Percentiles rank a stretch among this genome's conserved stretches.
Conservation (phyloP, 2,888 invertebrate species). For the Sinhomidia bicolor region DNA sequence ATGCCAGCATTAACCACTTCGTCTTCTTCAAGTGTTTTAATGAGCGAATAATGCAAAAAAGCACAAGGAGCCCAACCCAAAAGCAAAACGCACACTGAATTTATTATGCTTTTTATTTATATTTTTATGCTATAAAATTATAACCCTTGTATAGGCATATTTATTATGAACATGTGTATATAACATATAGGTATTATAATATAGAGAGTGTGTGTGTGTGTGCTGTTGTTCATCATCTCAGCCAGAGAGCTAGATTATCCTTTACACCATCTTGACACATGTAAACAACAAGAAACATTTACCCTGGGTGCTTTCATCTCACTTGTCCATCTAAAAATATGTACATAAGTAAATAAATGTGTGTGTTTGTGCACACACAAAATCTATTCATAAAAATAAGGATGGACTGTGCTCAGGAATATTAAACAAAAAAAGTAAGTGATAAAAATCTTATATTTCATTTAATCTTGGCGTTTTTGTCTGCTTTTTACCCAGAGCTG, state of each 20-base stretch:
- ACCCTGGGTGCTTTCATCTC: constrained; percentile 69
- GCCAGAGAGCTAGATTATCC: constrained; percentile 65
- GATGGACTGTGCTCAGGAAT: constrained; percentile 1
- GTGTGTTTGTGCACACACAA: neutral
- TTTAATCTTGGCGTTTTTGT: neutral
- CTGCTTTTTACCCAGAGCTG: neutral
- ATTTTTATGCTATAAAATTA: constrained; percentile 4
- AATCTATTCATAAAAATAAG: neutral
- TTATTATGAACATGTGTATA: neutral
- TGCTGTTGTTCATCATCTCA: constrained; percentile 35
- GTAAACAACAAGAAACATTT: constrained; percentile 69
- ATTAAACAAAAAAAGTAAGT: neutral
- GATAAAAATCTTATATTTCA: constrained; percentile 25
- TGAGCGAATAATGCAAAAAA: constrained; percentile 41
- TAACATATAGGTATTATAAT: neutral
- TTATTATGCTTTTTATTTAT: constrained; percentile 1
- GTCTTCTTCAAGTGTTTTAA: constrained; percentile 37
- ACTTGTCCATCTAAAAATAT: constrained; percentile 67
- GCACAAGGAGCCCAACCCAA: constrained; percentile 47
- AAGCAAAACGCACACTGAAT: constrained; percentile 50
- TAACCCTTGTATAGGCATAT: neutral
- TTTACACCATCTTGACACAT: constrained; percentile 74
- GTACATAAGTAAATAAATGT: neutral
- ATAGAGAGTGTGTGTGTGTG: neutral
- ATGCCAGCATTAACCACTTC: too few relatives aligned